Evolutionary conservation across 2,797 vertebrate species (phyloP).

Genomic region (Gadopsis marmoratus): DNA sequence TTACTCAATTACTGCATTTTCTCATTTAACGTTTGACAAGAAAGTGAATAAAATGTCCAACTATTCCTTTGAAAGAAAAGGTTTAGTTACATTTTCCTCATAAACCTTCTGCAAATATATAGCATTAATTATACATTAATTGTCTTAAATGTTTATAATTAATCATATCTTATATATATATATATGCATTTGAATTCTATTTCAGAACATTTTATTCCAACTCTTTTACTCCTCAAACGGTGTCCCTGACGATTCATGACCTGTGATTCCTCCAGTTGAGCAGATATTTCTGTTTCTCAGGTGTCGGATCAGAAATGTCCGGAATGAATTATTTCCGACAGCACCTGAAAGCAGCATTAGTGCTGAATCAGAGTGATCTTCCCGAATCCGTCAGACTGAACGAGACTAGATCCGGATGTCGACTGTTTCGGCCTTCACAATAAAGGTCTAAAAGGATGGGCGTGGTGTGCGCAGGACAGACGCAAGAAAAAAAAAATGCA

Average conservation of each 20-base stretch:
- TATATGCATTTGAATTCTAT: background rate
- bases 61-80: too few relatives aligned
- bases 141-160: background rate
- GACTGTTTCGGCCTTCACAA: background rate
- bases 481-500: background rate
- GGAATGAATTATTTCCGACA: constrained; percentile 13
- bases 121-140: too few relatives aligned
- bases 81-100: too few relatives aligned
- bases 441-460: background rate
- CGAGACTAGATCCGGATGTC: background rate
- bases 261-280: background rate
- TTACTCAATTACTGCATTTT: too few relatives aligned
- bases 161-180: background rate
- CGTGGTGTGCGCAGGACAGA: background rate
- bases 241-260: background rate
- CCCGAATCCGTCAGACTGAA: background rate
- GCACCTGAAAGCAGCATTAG: constrained; percentile 35
- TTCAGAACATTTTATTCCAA: background rate
- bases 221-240: background rate
- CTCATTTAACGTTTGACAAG: too few relatives aligned
- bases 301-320: background rate
- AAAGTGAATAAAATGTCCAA: background rate
- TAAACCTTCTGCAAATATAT: too few relatives aligned
- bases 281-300: background rate
- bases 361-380: constrained; percentile 4